These are phyloP conservation scores for Orthonychiurus folsomi DNA, from an alignment of 2,888 invertebrate genomes.

Conservation along the genomic window DNA sequence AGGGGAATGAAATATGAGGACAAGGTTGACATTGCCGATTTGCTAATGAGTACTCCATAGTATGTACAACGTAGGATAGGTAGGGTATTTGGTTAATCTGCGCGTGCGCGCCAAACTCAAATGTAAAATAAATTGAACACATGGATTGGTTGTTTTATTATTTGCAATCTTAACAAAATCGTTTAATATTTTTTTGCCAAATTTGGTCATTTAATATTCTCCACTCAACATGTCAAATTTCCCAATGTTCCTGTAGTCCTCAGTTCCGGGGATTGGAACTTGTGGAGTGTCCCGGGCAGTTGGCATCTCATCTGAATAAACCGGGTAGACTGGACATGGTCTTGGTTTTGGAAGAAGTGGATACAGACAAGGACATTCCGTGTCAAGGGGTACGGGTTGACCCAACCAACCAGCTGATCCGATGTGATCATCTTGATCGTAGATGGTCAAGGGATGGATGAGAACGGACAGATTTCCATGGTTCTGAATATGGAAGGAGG, in stretches of 20 bases:
- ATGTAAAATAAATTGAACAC: too few relatives aligned
- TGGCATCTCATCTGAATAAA: constrained; percentile 23
- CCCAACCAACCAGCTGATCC: constrained; percentile 29
- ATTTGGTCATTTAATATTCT: constrained; percentile 3
- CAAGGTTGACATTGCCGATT: too few relatives aligned
- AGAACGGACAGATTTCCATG: constrained; percentile 33
- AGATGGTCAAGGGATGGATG: constrained; percentile 32
- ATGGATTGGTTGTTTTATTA: too few relatives aligned
- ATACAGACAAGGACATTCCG: constrained; percentile 24
- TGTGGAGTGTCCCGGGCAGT: constrained; percentile 6
- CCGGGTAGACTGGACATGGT: constrained; percentile 27
- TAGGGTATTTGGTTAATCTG: too few relatives aligned
- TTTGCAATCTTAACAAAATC: too few relatives aligned
- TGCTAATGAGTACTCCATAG: too few relatives aligned
- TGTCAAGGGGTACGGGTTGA: constrained; percentile 28
- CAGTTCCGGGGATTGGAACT: constrained; percentile 30
- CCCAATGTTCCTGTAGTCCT: constrained; percentile 24
- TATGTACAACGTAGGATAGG: too few relatives aligned
- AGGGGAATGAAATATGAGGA: too few relatives aligned
- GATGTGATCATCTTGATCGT: constrained; percentile 27
- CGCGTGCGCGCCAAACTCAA: too few relatives aligned
- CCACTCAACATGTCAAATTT: background rate
- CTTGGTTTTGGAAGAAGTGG: constrained; percentile 23
- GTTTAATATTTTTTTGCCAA: too few relatives aligned
- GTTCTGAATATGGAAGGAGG: constrained; percentile 28